Evolutionary conservation across 92 coral and sea anemone species (phyloP).

Genomic region (Ricordea florida): DNA sequence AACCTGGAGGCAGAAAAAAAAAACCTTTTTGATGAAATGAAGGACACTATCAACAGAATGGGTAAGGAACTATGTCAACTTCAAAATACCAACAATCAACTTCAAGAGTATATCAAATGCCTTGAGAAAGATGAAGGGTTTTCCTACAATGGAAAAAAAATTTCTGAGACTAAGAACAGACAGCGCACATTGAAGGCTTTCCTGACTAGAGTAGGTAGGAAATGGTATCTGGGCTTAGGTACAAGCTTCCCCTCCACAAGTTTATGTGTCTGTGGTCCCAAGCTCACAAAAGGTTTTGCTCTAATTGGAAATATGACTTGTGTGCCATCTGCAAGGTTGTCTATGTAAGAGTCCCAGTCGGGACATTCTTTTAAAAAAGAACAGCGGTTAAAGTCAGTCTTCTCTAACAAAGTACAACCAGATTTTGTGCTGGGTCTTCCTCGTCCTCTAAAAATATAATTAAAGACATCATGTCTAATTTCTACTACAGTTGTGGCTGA

Average conservation of each 20-base stretch:
- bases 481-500: not conserved
- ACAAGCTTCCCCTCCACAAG: not conserved
- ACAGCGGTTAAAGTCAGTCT: not conserved
- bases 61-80: no score
- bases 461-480: not conserved
- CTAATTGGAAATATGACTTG: not conserved
- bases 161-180: no score
- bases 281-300: not conserved
- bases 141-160: no score
- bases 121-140: no score
- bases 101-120: no score
- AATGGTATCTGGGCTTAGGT: slow-evolving; percentile 7
- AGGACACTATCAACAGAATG: no score
- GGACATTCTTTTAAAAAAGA: not conserved
- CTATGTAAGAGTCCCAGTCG: not conserved
- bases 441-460: slow-evolving; percentile 3
- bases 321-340: slow-evolving; percentile 8
- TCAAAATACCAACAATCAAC: no score
- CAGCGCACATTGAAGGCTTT: no score
- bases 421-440: not conserved
- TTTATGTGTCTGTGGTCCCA: slow-evolving; percentile 7
- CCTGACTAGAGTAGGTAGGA: no score
- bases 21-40: no score
- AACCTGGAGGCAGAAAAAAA: no score
- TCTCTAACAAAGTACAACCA: slow-evolving; percentile 8